A percentile compares a stretch with the other conserved stretches of the same genome.
These are phyloP conservation scores for Gallinago solitaria DNA, from an alignment of 2,797 vertebrate species.

Conservation along the genomic window DNA sequence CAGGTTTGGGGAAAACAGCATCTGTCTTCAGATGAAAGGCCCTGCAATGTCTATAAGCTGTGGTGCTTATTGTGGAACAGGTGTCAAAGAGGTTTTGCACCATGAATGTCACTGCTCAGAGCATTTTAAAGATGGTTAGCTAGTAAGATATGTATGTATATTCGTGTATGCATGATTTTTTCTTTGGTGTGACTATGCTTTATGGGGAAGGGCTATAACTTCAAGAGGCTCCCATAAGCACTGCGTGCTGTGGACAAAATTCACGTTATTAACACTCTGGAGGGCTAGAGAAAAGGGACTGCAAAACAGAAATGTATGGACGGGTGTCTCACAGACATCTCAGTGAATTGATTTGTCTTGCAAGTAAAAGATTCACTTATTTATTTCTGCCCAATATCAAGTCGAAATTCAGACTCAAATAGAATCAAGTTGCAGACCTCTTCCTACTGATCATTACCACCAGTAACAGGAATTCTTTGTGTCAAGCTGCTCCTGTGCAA, in stretches of 20 bases:
- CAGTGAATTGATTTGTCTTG: background rate
- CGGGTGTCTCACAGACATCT: background rate
- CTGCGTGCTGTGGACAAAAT: background rate
- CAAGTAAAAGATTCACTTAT: background rate
- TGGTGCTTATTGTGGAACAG: background rate
- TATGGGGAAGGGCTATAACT: background rate
- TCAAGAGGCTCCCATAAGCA: background rate
- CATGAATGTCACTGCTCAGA: background rate
- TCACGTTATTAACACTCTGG: background rate
- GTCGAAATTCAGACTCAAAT: background rate
- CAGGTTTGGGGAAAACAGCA: background rate
- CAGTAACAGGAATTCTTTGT: background rate
- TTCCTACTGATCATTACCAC: background rate
- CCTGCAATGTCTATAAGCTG: background rate
- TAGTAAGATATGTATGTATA: background rate
- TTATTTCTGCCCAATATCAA: background rate
- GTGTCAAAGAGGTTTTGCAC: background rate
- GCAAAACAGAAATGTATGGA: background rate
- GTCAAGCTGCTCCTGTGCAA: background rate
- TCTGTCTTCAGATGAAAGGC: background rate
- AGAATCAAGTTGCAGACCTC: background rate
- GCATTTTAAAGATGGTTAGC: background rate
- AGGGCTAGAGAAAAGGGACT: background rate
- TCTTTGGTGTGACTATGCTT: background rate
- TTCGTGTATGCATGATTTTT: fast-evolving